phyloP scores from a whole-genome alignment of 2,113 vertebrate species.

The Lamprologus speciosus region DNA sequence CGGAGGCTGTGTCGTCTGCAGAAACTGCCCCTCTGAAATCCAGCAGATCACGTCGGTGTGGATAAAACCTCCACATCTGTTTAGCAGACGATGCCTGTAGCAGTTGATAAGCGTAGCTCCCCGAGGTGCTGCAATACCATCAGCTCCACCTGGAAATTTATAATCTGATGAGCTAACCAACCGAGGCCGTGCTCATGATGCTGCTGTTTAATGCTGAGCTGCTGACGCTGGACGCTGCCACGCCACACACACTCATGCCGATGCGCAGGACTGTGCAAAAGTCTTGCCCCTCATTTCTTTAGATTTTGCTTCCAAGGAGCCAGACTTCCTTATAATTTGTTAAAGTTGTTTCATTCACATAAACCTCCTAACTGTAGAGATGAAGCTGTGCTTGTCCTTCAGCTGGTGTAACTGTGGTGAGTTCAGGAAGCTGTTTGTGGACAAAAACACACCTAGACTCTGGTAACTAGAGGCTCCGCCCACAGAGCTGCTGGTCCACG shows the following conservation, averaged over 20 bases:
- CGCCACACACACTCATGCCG: not conserved
- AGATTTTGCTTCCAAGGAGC: not conserved
- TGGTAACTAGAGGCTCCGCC: not conserved
- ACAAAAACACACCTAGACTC: not conserved
- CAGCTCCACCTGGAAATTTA: not conserved
- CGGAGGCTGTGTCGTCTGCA: not conserved
- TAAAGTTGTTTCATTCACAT: not conserved
- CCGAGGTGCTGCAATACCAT: not conserved
- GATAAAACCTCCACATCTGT: not conserved
- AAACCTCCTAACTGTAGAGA: accelerated
- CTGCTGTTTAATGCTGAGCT: not conserved
- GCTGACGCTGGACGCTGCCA: not conserved
- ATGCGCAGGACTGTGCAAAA: not conserved
- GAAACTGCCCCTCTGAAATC: not conserved
- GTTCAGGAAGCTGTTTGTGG: not conserved
- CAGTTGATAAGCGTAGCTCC: not conserved
- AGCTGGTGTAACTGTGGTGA: not conserved
- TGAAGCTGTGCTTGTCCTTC: not conserved
- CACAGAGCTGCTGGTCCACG: not conserved
- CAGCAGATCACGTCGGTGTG: not conserved
- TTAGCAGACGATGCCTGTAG: not conserved
- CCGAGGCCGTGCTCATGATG: not conserved
- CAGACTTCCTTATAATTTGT: not conserved
- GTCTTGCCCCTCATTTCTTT: not conserved
- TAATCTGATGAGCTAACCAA: constrained; percentile 3